Base-by-base conservation (phyloP, 2,888 invertebrate species). In the Charanyca ferruginea region DNA sequence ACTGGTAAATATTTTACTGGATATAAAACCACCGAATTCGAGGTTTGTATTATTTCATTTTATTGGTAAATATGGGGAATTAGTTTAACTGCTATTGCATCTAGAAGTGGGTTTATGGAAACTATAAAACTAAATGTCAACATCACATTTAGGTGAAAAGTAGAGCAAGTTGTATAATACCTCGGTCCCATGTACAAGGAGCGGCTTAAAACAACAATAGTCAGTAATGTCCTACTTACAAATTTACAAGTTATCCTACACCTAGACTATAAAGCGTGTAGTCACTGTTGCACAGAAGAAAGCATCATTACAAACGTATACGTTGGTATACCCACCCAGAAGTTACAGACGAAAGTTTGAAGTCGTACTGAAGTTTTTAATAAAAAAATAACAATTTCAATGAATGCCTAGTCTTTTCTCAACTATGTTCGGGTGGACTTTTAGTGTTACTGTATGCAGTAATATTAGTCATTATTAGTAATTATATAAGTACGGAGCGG, bases 21-120 rank as follows among this genome's bases (percentile, higher is more conserved):
- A 79, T 79, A 64, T 58, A 57, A 66, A 32, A 22, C 48, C 47
- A 59, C 53, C 25, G 23, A 48, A 55, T 63, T 66, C 22, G 45
- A 66, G 79, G 74, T 80, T 75, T 54, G 79, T 80, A 81, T 58
- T 45, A 41, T 44, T 32, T 51, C 45, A 38, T 66, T 49, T 64
- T 49, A 47, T 66, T 66, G 32, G 9, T 28, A 48, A 62, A 57
- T 38, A 20, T 57, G 32, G 47, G 20, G 13, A 58, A 57, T 49
- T 49, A 45, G 47, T 62, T 47, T 44, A 38, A 48, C 47, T 47
- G 49, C 23, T 45, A 51, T 51, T 7, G 8, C 55, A 41, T 35
- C 8, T 44, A 51, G 48, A 53, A 63, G 23, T 38, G 47, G 52
- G 47, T 63, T 55, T 51, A 35, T 11, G 45, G 20, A 25, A 49